Evolutionary conservation across 2,797 vertebrate genomes (phyloP).

Genomic region (Myotis vivesi): DNA sequence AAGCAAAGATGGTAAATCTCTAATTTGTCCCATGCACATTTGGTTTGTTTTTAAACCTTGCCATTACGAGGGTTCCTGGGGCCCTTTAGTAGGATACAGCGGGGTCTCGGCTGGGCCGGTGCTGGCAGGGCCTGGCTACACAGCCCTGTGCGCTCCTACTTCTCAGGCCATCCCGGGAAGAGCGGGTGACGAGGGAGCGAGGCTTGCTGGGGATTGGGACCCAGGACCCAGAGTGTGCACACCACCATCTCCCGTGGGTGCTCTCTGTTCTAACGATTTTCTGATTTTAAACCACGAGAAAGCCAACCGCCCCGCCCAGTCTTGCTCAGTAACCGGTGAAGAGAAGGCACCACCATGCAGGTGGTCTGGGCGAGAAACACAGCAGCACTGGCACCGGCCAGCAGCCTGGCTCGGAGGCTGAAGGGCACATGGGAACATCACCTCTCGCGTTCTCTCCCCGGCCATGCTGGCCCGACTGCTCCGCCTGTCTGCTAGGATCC

Average conservation of each 20-base stretch:
- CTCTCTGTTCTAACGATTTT: neutral
- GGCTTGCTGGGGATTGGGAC: neutral
- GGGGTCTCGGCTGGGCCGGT: neutral
- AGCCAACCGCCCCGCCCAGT: neutral
- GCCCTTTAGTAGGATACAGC: neutral
- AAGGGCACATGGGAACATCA: no score
- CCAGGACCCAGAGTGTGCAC: neutral
- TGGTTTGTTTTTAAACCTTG: constrained; percentile 65
- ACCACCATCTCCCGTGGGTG: neutral
- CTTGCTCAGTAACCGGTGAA: neutral
- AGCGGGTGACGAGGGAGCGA: neutral
- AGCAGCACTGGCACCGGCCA: neutral
- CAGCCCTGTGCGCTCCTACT: no score
- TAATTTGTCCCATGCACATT: constrained; percentile 47
- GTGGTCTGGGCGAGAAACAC: neutral
- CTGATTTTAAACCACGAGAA: neutral
- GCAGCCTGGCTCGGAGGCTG: neutral
- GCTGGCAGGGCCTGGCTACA: no score
- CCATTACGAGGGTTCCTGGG: neutral
- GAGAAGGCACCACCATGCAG: neutral
- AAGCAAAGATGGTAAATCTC: neutral
- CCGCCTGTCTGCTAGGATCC: neutral
- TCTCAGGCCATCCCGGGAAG: neutral
- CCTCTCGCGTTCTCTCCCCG: neutral
- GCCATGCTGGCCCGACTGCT: neutral